These are phyloP conservation scores for Synanthedon tipuliformis DNA, from an alignment of 2,888 invertebrate species.

Conservation along the genomic window DNA sequence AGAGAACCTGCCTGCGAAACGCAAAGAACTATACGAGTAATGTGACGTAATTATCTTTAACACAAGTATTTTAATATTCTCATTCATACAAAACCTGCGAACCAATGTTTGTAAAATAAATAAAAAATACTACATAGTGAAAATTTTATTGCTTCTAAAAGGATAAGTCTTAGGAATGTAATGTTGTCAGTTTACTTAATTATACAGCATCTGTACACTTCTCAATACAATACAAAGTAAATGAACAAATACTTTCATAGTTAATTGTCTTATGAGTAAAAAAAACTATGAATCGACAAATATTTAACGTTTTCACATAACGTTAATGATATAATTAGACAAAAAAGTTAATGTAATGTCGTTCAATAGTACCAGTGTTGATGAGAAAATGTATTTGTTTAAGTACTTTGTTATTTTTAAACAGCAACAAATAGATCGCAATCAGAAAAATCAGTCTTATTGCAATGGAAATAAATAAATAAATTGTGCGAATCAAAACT, in stretches of 20 bases:
- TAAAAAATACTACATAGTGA: too few species aligned
- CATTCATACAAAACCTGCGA: too few species aligned
- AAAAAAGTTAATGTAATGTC: background rate
- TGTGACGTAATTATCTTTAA: too few species aligned
- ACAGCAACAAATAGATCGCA: background rate
- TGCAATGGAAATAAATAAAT: background rate
- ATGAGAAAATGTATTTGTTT: background rate
- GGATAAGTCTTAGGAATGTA: too few species aligned
- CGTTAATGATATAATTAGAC: background rate
- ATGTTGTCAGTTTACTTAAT: too few species aligned
- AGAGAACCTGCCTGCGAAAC: too few species aligned
- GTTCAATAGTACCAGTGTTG: background rate
- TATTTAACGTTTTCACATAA: background rate
- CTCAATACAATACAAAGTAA: background rate
- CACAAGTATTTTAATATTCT: too few species aligned
- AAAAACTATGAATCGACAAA: background rate
- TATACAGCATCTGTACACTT: too few species aligned
- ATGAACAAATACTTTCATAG: background rate
- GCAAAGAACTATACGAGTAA: too few species aligned
- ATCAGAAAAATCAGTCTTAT: background rate
- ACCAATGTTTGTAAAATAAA: too few species aligned
- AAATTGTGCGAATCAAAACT: slow-evolving; percentile 16
- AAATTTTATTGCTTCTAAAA: too few species aligned
- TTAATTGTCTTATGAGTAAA: background rate
- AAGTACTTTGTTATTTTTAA: background rate